Percentiles rank a stretch among this genome's conserved stretches.
These are phyloP conservation scores for Perithous albicinctus DNA, from an alignment of 2,888 invertebrate species.

Conservation along the genomic window DNA sequence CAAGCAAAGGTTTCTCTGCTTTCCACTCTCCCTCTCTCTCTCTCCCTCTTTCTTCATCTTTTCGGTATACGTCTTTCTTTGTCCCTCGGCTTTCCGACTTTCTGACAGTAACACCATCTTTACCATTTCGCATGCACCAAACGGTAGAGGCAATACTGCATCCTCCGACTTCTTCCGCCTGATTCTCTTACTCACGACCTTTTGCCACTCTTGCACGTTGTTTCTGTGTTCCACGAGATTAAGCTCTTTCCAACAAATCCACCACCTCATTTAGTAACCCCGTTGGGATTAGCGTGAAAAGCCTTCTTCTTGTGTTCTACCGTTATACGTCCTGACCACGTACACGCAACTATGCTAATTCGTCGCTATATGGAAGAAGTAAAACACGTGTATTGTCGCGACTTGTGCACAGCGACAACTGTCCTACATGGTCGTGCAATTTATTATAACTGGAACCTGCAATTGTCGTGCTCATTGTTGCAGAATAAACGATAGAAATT, in stretches of 20 bases:
- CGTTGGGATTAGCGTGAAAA: slow-evolving; percentile 81
- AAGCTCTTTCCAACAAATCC: slow-evolving; percentile 85
- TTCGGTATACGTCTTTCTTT: slow-evolving; percentile 40
- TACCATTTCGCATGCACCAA: slow-evolving; percentile 31
- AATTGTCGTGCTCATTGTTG: not conserved
- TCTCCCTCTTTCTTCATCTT: slow-evolving; percentile 43
- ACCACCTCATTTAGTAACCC: slow-evolving; percentile 84
- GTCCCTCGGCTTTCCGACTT: slow-evolving; percentile 11
- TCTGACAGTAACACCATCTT: slow-evolving; percentile 19
- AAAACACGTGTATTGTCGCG: not conserved
- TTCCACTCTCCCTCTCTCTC: slow-evolving; percentile 53
- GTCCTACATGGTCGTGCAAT: not conserved
- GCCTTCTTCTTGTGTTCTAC: slow-evolving; percentile 81
- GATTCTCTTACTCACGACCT: slow-evolving; percentile 19
- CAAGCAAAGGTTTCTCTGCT: slow-evolving; percentile 65
- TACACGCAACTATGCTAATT: slow-evolving; percentile 80
- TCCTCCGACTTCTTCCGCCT: slow-evolving; percentile 48
- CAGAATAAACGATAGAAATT: not conserved
- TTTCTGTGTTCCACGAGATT: slow-evolving; percentile 71
- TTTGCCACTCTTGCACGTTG: slow-evolving; percentile 54
- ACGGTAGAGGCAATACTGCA: slow-evolving; percentile 34
- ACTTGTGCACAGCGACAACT: slow-evolving; percentile 25
- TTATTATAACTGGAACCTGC: slow-evolving; percentile 6
- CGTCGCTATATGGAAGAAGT: slow-evolving; percentile 69
- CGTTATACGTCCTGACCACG: slow-evolving; percentile 82